A percentile compares a stretch with the other conserved stretches of the same genome.
Conservation (phyloP, 1,140 invertebrate species). For the Papilio aristodemus region DNA sequence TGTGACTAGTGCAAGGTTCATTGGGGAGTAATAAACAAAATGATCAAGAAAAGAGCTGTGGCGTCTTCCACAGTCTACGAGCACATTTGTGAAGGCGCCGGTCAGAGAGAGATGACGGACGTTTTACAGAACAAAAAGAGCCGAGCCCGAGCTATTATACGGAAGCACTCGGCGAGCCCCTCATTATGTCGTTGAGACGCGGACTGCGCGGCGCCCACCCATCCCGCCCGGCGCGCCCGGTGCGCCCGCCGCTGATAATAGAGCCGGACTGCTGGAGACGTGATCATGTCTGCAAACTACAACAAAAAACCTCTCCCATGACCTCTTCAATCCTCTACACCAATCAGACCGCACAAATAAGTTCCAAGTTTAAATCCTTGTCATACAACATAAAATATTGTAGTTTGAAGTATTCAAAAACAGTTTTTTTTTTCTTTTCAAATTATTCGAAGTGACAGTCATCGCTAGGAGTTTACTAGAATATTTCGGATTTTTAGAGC, state of each 20-base stretch:
- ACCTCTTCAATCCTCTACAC: background rate
- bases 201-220: slow-evolving; percentile 41
- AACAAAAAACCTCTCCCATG: background rate
- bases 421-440: background rate
- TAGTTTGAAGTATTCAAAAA: background rate
- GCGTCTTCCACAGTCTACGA: background rate
- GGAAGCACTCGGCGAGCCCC: slow-evolving; percentile 48
- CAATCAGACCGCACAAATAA: background rate
- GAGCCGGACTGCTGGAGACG: background rate
- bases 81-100: background rate
- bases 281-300: background rate
- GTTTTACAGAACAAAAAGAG: slow-evolving; percentile 45
- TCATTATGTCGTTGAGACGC: slow-evolving; percentile 57
- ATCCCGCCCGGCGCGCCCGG: background rate
- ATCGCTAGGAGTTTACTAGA: background rate
- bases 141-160: slow-evolving; percentile 48
- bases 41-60: background rate
- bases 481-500: too few relatives aligned
- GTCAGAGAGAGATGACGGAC: slow-evolving; percentile 37
- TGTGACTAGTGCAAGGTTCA: too few relatives aligned
- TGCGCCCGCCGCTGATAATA: background rate
- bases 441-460: background rate
- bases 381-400: background rate
- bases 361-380: slow-evolving; percentile 1
- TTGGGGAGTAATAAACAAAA: too few relatives aligned